Evolutionary conservation across 2,797 vertebrate genomes (phyloP), one percentile per base, ranked within the genome.

Genomic region (Megaceryle alcyon): DNA sequence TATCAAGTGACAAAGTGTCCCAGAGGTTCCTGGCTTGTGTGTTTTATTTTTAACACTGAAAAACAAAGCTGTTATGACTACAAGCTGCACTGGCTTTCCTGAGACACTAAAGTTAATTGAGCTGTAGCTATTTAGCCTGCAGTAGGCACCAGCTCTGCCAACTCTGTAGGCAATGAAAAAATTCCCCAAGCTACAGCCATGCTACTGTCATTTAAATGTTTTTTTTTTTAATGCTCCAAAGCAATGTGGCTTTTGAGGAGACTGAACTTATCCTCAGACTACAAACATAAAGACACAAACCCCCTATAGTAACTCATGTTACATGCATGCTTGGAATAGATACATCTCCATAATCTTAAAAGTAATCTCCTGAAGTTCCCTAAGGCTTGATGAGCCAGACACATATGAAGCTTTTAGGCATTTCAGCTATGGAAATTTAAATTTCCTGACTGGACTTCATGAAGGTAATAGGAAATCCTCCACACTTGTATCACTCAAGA

Each of bases 1-100:
- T 49, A 82, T 29, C 33, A 68, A 77, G 16, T 0, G 0, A 85
- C 51, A 82, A 65, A 12, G 35, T 39, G 68, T 94, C 79, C 64
- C 64, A 94, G 64, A 91, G 37, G 51, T 82, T 82, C 64, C 77
- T 64, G 51, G 68, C 39, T 76, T 48, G 14, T 3, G 2, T 33
- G 15, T 87, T 94, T 80, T 82, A 93, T 92, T 96, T 97, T 92
- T 96, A 92, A 82, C 84, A 77, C 14, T 51, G 66, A 72, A 77
- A 79, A 86, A 39, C 56, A 85, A 87, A 92, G 64, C 75, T 89
- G 79, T 90, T 96, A 61, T 0, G 2, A 76, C 68, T 89, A 37
- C 31, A 84, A 95, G 88, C 60, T 63, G 64, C 48, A 60, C 8
- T 73, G 83, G 56, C 71, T 92, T 90, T 91, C 65, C 72, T 48